Conservation (phyloP, 2,797 vertebrate species). For the Gymnodraco acuticeps region DNA sequence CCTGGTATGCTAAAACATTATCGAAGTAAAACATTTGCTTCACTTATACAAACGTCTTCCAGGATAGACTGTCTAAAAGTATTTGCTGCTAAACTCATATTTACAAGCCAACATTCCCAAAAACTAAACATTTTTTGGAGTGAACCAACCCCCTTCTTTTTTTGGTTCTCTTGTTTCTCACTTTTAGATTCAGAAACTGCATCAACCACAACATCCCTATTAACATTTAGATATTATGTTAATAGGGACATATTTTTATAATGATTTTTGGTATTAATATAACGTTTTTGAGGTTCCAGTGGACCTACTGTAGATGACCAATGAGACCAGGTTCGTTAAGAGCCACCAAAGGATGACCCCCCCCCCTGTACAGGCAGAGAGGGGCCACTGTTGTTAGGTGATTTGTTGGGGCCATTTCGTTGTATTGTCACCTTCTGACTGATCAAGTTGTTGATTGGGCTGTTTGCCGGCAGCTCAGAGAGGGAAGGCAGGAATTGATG, state of each 20-base stretch:
- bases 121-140: no score
- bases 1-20: no score
- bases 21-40: no score
- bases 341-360: slow-evolving; percentile 33
- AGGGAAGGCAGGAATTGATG: slow-evolving; percentile 77
- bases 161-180: background rate
- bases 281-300: background rate
- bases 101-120: no score
- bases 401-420: slow-evolving; percentile 67
- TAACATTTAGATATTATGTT: no score
- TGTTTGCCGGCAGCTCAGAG: slow-evolving; percentile 74
- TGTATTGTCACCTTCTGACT: slow-evolving; percentile 77
- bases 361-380: slow-evolving; percentile 6
- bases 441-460: slow-evolving; percentile 81
- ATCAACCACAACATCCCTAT: no score
- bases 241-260: background rate
- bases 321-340: slow-evolving; percentile 40
- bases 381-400: slow-evolving; percentile 47
- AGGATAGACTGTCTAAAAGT: background rate
- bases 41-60: background rate
- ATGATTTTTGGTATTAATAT: background rate
- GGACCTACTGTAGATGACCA: background rate
- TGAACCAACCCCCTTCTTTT: no score
- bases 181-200: background rate
- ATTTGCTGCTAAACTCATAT: background rate